Percentiles rank a stretch among this genome's conserved stretches.
phyloP scores from a whole-genome alignment of 1,140 invertebrate species.

The Vollenhovia emeryi region DNA sequence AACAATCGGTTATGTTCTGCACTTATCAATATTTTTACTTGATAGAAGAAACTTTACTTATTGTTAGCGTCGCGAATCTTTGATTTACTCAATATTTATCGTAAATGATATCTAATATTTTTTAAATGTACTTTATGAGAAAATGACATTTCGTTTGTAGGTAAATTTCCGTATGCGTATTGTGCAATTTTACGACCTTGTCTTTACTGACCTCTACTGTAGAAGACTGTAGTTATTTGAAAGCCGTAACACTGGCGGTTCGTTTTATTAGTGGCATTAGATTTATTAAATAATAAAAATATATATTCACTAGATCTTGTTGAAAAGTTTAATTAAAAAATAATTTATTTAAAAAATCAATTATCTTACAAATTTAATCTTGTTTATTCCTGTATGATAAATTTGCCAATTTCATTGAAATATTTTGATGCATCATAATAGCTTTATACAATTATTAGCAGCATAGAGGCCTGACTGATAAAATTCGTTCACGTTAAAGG shows the following conservation, averaged over 20 bases:
- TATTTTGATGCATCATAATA: not conserved
- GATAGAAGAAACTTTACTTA: not conserved
- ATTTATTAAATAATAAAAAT: not conserved
- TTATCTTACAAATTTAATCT: not conserved
- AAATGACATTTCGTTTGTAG: not conserved
- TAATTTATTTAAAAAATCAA: not conserved
- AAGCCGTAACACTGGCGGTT: not conserved
- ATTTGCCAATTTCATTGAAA: not conserved
- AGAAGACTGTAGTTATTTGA: not conserved
- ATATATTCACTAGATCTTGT: not conserved
- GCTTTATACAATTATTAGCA: not conserved
- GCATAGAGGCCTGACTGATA: not conserved
- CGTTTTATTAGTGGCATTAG: not conserved
- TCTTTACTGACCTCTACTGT: constrained; percentile 14
- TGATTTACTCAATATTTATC: not conserved
- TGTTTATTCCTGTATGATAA: not conserved
- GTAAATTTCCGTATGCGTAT: not conserved
- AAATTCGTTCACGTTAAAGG: not conserved
- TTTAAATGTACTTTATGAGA: not conserved
- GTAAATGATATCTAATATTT: not conserved
- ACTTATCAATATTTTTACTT: not conserved
- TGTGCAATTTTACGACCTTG: not conserved
- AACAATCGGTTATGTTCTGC: not conserved
- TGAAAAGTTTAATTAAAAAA: not conserved
- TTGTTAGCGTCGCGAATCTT: not conserved